Base-by-base conservation (phyloP, 1,140 invertebrate genomes). In the Drosophila paulistorum region DNA sequence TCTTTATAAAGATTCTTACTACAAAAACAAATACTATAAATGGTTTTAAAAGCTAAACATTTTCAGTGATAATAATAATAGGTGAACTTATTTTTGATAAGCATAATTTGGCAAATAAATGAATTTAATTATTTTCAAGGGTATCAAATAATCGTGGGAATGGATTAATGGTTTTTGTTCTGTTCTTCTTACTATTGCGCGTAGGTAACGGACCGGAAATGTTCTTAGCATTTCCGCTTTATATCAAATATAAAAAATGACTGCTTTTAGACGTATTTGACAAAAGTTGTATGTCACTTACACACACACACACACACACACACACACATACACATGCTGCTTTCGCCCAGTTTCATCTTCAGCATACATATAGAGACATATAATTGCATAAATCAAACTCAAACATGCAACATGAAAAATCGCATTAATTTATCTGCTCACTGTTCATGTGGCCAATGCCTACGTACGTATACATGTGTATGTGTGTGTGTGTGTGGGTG, bases 351-450 rank as follows among this genome's bases (percentile, higher is more conserved):
- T 13, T 37, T 59, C 54, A 33, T 33, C 23, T 59, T 37, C 57
- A 37, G 57, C 11, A 51, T 51, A 45, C 63, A 65, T 60, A 77
- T 82, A 77, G 77, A 74, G 60, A 90, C 74, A 86, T 84, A 90
- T 87, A 90, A 90, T 90, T 90, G 77, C 87, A 90, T 90, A 87
- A 90, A 90, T 90, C 87, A 90, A 90, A 90, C 89, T 89, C 81
- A 89, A 89, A 83, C 85, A 90, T 85, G 81, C 79, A 83, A 80
- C 89, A 90, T 90, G 82, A 90, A 83, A 90, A 90, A 90, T 90
- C 82, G 78, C 71, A 90, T 90, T 90, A 90, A 90, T 90, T 90
- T 90, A 90, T 90, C 89, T 90, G 84, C 77, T 90, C 83, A 67
- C 65, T 79, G 84, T 65, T 77, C 83, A 73, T 79, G 79, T 76